Base-by-base conservation (phyloP, 2,888 invertebrate species). In the Apodemia mormo region DNA sequence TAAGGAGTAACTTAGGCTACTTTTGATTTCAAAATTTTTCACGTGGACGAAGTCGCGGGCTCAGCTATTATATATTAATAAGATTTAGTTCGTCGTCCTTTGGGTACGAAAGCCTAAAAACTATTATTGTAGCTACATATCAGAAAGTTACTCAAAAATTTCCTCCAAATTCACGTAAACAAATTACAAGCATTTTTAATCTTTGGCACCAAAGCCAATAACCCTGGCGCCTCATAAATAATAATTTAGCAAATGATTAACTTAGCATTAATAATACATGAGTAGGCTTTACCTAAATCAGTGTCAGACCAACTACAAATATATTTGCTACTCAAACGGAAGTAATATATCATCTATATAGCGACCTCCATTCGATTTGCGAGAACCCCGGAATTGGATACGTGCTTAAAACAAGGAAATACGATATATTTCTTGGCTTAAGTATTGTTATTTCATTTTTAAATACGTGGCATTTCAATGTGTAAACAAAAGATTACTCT, bases 351-450 rank as follows among this genome's bases (percentile, higher is more conserved):
- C 87, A 88, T 90, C 86, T 86, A 83, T 80, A 80, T 81, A 83
- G 76, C 72, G 82, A 79, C 82, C 84, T 84, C 81, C 82, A 83
- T 85, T 84, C 81, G 78, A 81, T 76, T 81, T 79, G 86, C 85
- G 80, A 87, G 88, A 89, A 88, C 82, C 86, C 85, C 90, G 87
- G 86, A 88, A 84, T 85, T 78, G 78, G 80, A 78, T 75, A 80
- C 78, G 79, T 81, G 80, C 72, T 78, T 74, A 75, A 77, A 78
- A 85, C 78, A 76, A 83, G 85, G 85, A 85, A 84, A 80, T 73
- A 70, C 66, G 76, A 79, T 74, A 84, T 83, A 83, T 84, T 81
- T 76, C 71, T 74, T 65, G 71, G 77, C 80, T 80, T 67, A 65
- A 70, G 72, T 70, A 70, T 73, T 70, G 74, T 73, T 71, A 72